Evolutionary conservation across 2,797 vertebrate species (phyloP).

Genomic region (Leuciscus waleckii): DNA sequence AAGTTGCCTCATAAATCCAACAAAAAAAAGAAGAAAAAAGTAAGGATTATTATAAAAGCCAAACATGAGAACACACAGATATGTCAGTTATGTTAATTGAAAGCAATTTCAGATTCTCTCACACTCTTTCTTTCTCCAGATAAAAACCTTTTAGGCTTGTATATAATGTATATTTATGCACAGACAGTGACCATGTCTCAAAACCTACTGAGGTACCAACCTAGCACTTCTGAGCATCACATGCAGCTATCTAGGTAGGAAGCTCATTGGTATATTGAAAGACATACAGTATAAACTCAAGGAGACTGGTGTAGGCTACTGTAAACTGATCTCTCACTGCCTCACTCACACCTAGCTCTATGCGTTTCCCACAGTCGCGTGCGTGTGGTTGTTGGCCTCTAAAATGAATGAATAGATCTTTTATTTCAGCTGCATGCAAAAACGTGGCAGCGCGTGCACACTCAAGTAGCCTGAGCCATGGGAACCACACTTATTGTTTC

Average conservation of each 20-base stretch:
- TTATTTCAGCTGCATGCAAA: conserved; percentile 32
- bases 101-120: background rate
- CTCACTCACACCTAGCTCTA: conserved; percentile 15
- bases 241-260: background rate
- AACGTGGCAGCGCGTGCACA: conserved; percentile 23
- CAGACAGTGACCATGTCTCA: background rate
- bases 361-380: background rate
- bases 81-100: conserved; percentile 18
- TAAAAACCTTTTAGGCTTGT: background rate
- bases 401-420: conserved; percentile 36
- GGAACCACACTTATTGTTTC: background rate
- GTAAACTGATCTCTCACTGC: conserved; percentile 14
- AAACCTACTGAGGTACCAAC: background rate
- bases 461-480: background rate
- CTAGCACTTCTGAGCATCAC: background rate
- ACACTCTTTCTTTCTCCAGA: background rate
- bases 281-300: background rate
- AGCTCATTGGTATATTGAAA: background rate
- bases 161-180: background rate
- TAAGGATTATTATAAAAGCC: background rate
- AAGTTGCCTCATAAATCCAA: background rate
- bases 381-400: conserved; percentile 5
- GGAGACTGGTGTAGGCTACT: background rate
- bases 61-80: conserved; percentile 3
- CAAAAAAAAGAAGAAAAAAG: background rate